These are phyloP conservation scores for Buphagus erythrorhynchus DNA, from an alignment of 2,797 vertebrate genomes.

Conservation along the genomic window DNA sequence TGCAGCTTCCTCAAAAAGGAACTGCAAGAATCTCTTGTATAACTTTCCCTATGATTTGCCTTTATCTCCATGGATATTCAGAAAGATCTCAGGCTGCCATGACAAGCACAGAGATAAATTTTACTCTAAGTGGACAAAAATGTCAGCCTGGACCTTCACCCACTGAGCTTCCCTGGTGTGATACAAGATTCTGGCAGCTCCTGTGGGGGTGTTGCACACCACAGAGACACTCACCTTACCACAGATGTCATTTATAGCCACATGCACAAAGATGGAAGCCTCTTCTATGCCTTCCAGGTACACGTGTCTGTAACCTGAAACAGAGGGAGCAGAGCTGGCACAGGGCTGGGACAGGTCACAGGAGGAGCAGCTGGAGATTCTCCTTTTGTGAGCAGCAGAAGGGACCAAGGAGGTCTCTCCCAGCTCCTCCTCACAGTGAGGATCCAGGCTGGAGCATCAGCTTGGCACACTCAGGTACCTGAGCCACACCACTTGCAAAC, in stretches of 20 bases:
- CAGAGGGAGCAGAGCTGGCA: background rate
- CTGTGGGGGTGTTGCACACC: accelerated
- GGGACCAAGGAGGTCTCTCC: background rate
- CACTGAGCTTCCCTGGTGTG: background rate
- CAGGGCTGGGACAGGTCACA: background rate
- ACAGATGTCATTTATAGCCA: slow-evolving; percentile 93
- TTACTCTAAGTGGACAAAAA: background rate
- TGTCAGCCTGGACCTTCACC: background rate
- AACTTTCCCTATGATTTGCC: background rate
- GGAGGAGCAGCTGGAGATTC: background rate
- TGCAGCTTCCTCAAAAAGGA: background rate
- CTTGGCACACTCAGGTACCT: background rate
- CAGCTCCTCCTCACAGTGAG: background rate
- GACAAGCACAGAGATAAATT: background rate
- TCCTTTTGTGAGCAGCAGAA: background rate
- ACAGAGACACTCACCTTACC: slow-evolving; percentile 91
- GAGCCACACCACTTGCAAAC: background rate
- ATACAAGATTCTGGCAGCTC: background rate
- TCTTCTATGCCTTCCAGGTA: slow-evolving; percentile 98
- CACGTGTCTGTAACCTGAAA: slow-evolving; percentile 93
- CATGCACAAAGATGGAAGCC: slow-evolving; percentile 96
- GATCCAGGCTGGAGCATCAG: background rate
- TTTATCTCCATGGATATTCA: background rate
- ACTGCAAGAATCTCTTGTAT: background rate
- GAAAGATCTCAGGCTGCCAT: background rate